Evolutionary conservation across 2,888 invertebrate genomes (phyloP), one percentile per base, ranked within the genome.

Genomic region (Macrophya annulata): DNA sequence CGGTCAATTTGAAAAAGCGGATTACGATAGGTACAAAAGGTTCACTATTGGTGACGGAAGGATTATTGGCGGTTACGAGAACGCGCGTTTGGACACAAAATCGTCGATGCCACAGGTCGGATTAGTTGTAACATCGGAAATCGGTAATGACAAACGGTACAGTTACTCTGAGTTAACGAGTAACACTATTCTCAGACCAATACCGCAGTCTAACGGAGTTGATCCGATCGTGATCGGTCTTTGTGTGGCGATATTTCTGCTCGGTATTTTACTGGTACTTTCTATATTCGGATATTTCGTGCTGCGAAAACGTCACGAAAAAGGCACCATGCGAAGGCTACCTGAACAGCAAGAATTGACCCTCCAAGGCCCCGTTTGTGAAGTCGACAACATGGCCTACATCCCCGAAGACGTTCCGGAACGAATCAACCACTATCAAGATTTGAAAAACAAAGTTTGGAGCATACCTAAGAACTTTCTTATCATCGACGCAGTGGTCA

Each of bases 1-100:
- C 8, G 98, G 97, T 0, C 97, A 98, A 92, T 93, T 98, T 86
- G 95, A 96, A 84, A 96, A 96, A 37, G 94, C 96, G 88, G 95
- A 93, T 87, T 92, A 89, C 88, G 84, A 90, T 0, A 89, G 87
- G 48, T 91, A 95, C 71, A 94, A 95, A 88, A 94, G 95, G 84
- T 98, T 98, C 93, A 94, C 95, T 0, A 96, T 98, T 72, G 98
- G 98, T 6, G 97, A 98, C 93, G 95, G 95, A 12, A 94, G 94
- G 86, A 95, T 94, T 4, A 97, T 98, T 91, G 97, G 97, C 87
- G 96, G 95, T 0, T 98, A 96, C 91, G 96, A 95, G 88, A 98
- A 98, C 94, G 96, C 96, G 2, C 97, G 97, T 0, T 92, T 98
- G 82, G 95, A 95, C 12, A 92, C 95, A 48, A 94, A 95, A 15